phyloP scores from a whole-genome alignment of 2,888 invertebrate genomes.

The Troides helena region DNA sequence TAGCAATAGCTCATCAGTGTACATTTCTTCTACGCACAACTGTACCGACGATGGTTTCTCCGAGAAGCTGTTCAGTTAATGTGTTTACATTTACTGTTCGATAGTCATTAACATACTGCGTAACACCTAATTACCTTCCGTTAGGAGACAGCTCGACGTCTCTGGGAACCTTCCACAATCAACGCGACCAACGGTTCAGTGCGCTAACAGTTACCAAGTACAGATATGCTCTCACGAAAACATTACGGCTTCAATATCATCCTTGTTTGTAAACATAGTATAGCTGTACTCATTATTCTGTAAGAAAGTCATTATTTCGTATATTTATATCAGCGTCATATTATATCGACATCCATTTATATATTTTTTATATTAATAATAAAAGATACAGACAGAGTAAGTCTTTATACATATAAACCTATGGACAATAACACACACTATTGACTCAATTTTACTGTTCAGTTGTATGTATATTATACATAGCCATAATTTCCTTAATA shows the following conservation, averaged over 20 bases:
- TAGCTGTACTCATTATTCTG: too few species aligned
- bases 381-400: too few species aligned
- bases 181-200: slow-evolving; percentile 35
- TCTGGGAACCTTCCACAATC: slow-evolving; percentile 33
- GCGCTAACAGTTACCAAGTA: slow-evolving; percentile 32
- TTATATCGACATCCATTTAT: too few species aligned
- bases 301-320: too few species aligned
- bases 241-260: neutral
- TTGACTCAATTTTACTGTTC: too few species aligned
- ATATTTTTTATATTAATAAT: too few species aligned
- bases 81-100: slow-evolving; percentile 29
- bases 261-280: too few species aligned
- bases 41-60: slow-evolving; percentile 10
- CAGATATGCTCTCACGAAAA: slow-evolving; percentile 34
- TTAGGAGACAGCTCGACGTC: slow-evolving; percentile 22
- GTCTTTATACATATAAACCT: too few species aligned
- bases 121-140: slow-evolving; percentile 29
- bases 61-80: slow-evolving; percentile 20
- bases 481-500: too few species aligned
- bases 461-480: too few species aligned
- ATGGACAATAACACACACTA: too few species aligned
- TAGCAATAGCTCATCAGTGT: slow-evolving; percentile 2
- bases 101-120: slow-evolving; percentile 31
- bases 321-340: too few species aligned
- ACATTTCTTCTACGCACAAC: slow-evolving; percentile 13